phyloP scores from a whole-genome alignment of 1,140 invertebrate genomes.

The Drosophila pandora region DNA sequence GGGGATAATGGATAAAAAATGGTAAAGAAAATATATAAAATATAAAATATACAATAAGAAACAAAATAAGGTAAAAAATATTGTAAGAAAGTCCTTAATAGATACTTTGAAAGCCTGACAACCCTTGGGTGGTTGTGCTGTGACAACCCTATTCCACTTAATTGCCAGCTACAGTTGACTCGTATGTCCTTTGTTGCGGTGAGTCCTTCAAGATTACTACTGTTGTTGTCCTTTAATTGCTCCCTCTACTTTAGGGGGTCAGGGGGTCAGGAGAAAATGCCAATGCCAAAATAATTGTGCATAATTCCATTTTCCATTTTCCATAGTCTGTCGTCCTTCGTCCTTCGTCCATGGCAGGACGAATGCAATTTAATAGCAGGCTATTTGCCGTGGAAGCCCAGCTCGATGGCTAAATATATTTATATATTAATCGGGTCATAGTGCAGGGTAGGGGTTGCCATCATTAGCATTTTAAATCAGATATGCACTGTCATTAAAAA shows the following conservation, averaged over 20 bases:
- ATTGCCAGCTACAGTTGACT: constrained; percentile 16
- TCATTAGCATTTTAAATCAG: constrained; percentile 41
- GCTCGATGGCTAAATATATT: constrained; percentile 14
- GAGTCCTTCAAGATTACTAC: constrained; percentile 34
- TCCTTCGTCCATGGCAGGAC: no score
- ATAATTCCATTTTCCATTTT: constrained; percentile 48
- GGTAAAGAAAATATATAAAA: no score
- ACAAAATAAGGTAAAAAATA: not conserved
- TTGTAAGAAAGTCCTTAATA: not conserved
- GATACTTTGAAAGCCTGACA: not conserved
- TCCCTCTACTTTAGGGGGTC: not conserved
- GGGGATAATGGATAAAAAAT: no score
- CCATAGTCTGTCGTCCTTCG: not conserved
- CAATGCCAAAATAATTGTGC: constrained; percentile 67
- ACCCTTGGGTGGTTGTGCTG: not conserved
- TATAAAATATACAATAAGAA: no score
- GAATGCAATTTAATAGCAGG: not conserved
- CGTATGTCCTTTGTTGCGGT: constrained; percentile 27
- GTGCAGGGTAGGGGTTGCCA: constrained; percentile 6
- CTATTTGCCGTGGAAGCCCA: not conserved
- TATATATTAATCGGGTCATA: constrained; percentile 8
- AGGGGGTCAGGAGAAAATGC: constrained; percentile 19
- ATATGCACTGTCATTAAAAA: not conserved
- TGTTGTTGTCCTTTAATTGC: constrained; percentile 41
- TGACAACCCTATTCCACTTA: constrained; percentile 20